phyloP scores from a whole-genome alignment of 2,797 vertebrate species.

The Oreochromis mossambicus region DNA sequence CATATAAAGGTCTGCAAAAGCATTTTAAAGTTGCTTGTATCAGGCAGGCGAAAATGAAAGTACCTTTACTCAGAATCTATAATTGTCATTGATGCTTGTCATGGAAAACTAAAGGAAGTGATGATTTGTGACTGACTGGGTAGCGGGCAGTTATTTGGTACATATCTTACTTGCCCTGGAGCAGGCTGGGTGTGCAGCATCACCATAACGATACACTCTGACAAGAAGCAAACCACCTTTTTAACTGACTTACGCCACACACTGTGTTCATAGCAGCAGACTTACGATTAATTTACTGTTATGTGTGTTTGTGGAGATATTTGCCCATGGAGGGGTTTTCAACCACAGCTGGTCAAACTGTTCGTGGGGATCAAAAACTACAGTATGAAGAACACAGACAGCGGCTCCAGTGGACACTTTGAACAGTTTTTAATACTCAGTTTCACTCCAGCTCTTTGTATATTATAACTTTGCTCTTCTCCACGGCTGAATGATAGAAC shows the following conservation, averaged over 20 bases:
- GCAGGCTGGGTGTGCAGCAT: background rate
- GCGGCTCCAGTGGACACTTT: background rate
- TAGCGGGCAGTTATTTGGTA: background rate
- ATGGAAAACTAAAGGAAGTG: background rate
- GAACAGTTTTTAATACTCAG: background rate
- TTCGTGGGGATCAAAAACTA: background rate
- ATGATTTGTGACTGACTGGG: background rate
- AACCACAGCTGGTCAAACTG: background rate
- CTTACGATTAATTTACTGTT: background rate
- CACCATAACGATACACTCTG: background rate
- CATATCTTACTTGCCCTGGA: background rate
- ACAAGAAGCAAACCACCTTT: background rate
- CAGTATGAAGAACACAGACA: background rate
- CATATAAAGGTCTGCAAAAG: background rate
- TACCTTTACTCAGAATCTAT: background rate
- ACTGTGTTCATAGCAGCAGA: background rate
- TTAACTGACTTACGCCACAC: background rate
- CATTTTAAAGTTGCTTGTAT: background rate
- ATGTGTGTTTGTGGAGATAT: background rate
- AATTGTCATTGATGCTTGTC: background rate
- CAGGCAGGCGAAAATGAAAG: background rate
- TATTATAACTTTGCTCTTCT: background rate
- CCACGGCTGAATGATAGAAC: background rate
- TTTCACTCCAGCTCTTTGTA: background rate
- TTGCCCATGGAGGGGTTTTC: background rate